A percentile compares a stretch with the other conserved stretches of the same genome.
These are phyloP conservation scores for Dermochelys coriacea DNA, from an alignment of 2,797 vertebrate genomes.

Conservation along the genomic window DNA sequence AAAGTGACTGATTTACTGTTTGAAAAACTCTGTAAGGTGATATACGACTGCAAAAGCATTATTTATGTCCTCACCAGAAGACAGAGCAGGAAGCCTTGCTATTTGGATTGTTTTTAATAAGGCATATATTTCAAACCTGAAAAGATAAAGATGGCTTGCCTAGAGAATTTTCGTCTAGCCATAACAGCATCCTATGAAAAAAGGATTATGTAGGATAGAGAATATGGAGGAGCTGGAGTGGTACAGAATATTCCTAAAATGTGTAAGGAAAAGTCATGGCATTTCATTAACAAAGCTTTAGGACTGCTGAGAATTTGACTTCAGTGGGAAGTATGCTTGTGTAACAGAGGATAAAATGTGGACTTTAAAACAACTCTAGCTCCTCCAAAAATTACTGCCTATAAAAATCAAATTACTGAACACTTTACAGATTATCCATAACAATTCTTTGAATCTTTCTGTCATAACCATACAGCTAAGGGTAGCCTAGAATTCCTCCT, in stretches of 20 bases:
- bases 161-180: conserved; percentile 52
- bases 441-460: neutral
- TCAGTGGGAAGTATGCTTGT: neutral
- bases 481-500: too few species aligned
- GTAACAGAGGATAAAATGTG: neutral
- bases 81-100: conserved; percentile 20
- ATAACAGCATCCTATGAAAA: conserved; percentile 51
- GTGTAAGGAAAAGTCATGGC: conserved; percentile 16
- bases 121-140: conserved; percentile 4
- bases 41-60: neutral
- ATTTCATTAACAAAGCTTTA: neutral
- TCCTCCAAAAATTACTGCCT: neutral
- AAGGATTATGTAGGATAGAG: conserved; percentile 26
- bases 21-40: neutral
- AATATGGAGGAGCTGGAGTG: conserved; percentile 21
- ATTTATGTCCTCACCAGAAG: neutral
- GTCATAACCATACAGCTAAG: too few species aligned
- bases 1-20: neutral
- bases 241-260: conserved; percentile 27
- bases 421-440: neutral
- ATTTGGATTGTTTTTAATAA: conserved; percentile 23
- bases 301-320: neutral
- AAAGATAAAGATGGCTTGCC: conserved; percentile 56
- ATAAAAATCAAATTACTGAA: neutral
- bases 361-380: neutral